phyloP scores from a whole-genome alignment of 2,113 vertebrate genomes.

The Calypte anna region DNA sequence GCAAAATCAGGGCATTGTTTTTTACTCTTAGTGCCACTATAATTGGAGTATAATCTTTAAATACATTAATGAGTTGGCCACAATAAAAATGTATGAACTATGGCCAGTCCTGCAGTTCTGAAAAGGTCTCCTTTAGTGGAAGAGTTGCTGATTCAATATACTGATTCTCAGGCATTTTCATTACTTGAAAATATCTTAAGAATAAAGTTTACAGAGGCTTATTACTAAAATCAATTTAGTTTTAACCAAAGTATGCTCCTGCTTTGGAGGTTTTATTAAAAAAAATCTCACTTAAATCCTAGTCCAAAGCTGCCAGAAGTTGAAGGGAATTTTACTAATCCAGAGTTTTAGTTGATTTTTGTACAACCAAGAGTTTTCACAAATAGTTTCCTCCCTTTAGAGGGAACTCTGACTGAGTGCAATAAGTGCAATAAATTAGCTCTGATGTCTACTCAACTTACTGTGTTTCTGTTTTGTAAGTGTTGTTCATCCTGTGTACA shows the following conservation, averaged over 20 bases:
- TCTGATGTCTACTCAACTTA: background rate
- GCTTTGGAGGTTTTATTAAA: background rate
- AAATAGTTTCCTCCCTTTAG: background rate
- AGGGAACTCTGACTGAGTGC: background rate
- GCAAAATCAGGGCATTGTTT: background rate
- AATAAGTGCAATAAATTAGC: background rate
- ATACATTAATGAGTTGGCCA: background rate
- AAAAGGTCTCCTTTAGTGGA: background rate
- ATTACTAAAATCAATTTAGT: background rate
- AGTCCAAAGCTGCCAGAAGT: background rate
- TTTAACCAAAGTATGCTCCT: background rate
- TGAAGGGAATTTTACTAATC: background rate
- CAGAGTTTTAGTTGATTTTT: background rate
- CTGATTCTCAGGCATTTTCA: background rate
- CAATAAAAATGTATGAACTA: background rate
- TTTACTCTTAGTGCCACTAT: background rate
- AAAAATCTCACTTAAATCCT: background rate
- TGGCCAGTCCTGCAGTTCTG: background rate
- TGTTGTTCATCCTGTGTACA: background rate
- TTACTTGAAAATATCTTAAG: background rate
- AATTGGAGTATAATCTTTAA: background rate
- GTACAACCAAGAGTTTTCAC: background rate
- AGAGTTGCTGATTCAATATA: background rate
- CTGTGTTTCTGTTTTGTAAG: background rate
- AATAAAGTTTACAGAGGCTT: background rate